Percentiles rank a stretch among this genome's conserved stretches.
Conservation (phyloP, 2,113 vertebrate genomes). For the Ammodytes marinus region DNA sequence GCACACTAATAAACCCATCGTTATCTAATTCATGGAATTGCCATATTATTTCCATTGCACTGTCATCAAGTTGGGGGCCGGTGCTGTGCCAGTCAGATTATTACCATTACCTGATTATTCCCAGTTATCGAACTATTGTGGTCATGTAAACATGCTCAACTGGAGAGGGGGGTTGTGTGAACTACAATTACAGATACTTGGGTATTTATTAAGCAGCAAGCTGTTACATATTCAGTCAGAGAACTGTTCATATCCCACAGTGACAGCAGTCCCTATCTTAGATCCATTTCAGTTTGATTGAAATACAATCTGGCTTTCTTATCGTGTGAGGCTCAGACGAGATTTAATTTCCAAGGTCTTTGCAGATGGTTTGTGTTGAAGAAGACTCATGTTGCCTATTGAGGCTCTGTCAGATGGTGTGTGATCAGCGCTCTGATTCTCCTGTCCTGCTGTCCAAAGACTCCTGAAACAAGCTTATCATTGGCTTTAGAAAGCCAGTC, state of each 20-base stretch:
- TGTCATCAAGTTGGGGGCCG: too few species aligned
- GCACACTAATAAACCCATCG: too few species aligned
- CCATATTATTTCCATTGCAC: too few species aligned
- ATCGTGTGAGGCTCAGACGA: background rate
- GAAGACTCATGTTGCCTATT: conserved; percentile 5
- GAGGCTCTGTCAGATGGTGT: conserved; percentile 22
- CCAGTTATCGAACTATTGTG: too few species aligned
- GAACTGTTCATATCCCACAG: conserved; percentile 10
- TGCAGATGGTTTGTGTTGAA: background rate
- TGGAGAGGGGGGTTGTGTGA: background rate
- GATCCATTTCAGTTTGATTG: conserved; percentile 19
- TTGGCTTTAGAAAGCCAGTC: conserved; percentile 22
- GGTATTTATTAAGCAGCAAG: background rate
- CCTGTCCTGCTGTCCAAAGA: conserved; percentile 42
- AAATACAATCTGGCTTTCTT: conserved; percentile 14
- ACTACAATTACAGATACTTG: background rate
- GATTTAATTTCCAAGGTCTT: background rate
- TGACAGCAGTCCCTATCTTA: background rate
- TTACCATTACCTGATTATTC: too few species aligned
- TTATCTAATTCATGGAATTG: too few species aligned
- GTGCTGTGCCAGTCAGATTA: too few species aligned
- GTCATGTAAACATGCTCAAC: too few species aligned
- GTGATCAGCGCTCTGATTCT: conserved; percentile 41
- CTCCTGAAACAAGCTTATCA: conserved; percentile 47
- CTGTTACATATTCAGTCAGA: background rate